Percentiles rank a stretch among this genome's conserved stretches.
Evolutionary conservation across 2,797 vertebrate species (phyloP).

Genomic region (Arctocebus calabarensis): DNA sequence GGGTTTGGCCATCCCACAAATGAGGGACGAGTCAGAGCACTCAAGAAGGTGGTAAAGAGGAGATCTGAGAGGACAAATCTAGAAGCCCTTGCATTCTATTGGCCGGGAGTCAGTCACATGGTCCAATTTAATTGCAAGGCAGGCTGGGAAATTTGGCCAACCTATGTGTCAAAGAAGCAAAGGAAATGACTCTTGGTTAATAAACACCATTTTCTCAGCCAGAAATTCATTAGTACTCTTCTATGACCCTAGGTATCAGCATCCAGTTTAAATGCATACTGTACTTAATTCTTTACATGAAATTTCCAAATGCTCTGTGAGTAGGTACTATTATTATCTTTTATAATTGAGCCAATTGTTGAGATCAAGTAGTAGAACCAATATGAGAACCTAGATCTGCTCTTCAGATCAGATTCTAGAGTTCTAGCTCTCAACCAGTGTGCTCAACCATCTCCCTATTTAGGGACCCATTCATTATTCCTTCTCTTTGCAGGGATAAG

Average conservation of each 20-base stretch:
- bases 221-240: not conserved
- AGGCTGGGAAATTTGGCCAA: not conserved
- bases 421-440: not conserved
- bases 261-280: not conserved
- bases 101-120: not conserved
- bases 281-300: not conserved
- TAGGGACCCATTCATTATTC: not conserved
- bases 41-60: no score
- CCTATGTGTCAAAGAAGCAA: not conserved
- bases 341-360: not conserved
- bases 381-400: not conserved
- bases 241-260: not conserved
- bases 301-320: not conserved
- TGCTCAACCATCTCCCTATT: not conserved
- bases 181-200: not conserved
- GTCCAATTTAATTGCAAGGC: not conserved
- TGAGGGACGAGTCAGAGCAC: not conserved
- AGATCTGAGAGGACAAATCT: not conserved
- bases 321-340: not conserved
- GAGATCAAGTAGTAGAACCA: not conserved
- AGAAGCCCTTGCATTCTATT: not conserved
- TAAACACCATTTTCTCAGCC: not conserved
- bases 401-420: not conserved
- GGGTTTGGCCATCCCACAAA: not conserved
- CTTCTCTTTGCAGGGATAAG: not conserved